phyloP scores from a whole-genome alignment of 2,888 invertebrate genomes.

The Zaprionus lineosus region DNA sequence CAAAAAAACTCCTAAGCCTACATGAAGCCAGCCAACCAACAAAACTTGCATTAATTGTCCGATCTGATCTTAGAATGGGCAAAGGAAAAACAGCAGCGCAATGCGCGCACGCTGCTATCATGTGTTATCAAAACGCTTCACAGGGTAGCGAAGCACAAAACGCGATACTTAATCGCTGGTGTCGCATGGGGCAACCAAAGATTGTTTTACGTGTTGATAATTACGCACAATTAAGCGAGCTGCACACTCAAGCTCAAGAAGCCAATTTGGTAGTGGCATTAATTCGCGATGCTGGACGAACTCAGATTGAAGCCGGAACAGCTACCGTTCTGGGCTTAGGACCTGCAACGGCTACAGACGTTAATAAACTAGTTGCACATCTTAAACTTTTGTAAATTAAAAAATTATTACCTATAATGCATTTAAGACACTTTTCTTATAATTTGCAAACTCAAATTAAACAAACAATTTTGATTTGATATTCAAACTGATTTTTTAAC shows the following conservation, averaged over 20 bases:
- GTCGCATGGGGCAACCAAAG: slow-evolving; percentile 88
- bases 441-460: slow-evolving; percentile 25
- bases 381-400: slow-evolving; percentile 86
- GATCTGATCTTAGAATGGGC: slow-evolving; percentile 89
- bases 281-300: slow-evolving; percentile 89
- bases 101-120: slow-evolving; percentile 90
- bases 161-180: slow-evolving; percentile 85
- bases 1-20: slow-evolving; percentile 41
- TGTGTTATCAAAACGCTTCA: slow-evolving; percentile 86
- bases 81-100: slow-evolving; percentile 91
- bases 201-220: slow-evolving; percentile 87
- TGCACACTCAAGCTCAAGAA: slow-evolving; percentile 84
- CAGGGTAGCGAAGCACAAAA: slow-evolving; percentile 39
- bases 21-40: slow-evolving; percentile 47
- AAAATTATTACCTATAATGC: not conserved
- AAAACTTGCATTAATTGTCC: slow-evolving; percentile 90
- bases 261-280: slow-evolving; percentile 84
- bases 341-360: slow-evolving; percentile 85
- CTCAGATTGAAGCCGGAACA: slow-evolving; percentile 87
- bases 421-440: slow-evolving; percentile 13
- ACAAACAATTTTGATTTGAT: slow-evolving; percentile 4
- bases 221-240: slow-evolving; percentile 83
- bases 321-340: slow-evolving; percentile 90
- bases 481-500: slow-evolving; percentile 39
- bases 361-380: slow-evolving; percentile 86